Evolutionary conservation across 2,113 vertebrate genomes (phyloP), one percentile per base, ranked within the genome.

Genomic region (Acrocephalus arundinaceus): DNA sequence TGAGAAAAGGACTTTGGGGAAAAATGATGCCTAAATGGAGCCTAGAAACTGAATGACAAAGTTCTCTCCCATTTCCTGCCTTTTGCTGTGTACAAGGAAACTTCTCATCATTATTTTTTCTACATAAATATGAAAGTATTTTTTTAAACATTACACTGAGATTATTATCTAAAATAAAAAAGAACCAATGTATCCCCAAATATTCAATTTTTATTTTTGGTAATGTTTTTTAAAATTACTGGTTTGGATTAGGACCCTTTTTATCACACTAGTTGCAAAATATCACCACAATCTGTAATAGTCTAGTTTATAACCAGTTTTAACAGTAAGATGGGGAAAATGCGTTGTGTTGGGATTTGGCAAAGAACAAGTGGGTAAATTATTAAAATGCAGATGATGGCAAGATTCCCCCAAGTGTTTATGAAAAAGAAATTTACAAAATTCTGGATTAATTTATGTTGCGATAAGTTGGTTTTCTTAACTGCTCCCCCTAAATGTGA

Each of bases 401-500:
- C 25, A 76, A 84, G 10, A 52, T 57, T 81, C 4, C 10, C 86
- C 6, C 22, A 66, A 57, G n/a, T 55, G 19, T 22, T 63, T n/a
- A n/a, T 11, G 7, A 6, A 15, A 45, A 49, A 68, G 45, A 83
- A 43, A 89, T 18, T 3, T 46, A 39, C 17, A 86, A 23, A 86
- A 46, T 37, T 68, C 9, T 59, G 10, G 7, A 11, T 76, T 66
- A 24, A 35, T 72, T 76, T 65, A 27, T 65, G 51, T 80, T 68
- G 23, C 31, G 89, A 52, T 5, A 78, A 48, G 17, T 52, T n/a
- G 2, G 7, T 73, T 85, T 58, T 66, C 63, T 88, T 52, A 78
- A 59, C 17, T n/a, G 8, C 13, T 27, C 2, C 7, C 4, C 18
- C 2, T 51, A 51, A 63, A 84, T 0, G 0, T n/a, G 70, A 52